Evolutionary conservation across 2,797 vertebrate genomes (phyloP).

Genomic region (Cheirogaleus major): DNA sequence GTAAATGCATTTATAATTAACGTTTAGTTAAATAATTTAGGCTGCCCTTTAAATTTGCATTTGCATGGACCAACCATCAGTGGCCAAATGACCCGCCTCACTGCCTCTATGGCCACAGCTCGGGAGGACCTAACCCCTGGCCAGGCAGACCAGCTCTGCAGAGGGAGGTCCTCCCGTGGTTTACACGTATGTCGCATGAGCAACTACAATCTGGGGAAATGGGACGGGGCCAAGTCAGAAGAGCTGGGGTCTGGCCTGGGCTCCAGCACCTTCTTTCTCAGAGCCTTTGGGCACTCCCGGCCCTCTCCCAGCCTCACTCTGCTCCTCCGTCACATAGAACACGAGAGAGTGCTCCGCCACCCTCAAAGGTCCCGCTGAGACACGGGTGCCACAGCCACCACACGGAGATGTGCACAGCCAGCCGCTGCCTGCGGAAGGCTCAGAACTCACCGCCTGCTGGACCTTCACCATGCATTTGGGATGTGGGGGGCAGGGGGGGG

Average conservation of each 20-base stretch:
- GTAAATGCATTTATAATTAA: fast-evolving
- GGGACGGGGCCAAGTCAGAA: background rate
- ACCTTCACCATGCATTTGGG: background rate
- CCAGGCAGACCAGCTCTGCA: background rate
- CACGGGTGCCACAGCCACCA: fast-evolving
- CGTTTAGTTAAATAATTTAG: fast-evolving
- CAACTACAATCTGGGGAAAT: background rate
- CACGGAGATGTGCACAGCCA: fast-evolving
- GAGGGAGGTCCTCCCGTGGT: no score
- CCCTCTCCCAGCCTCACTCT: background rate
- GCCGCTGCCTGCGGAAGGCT: fast-evolving
- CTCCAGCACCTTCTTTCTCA: no score
- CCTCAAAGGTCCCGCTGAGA: background rate
- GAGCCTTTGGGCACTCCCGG: fast-evolving
- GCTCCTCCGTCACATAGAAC: fast-evolving
- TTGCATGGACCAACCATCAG: background rate
- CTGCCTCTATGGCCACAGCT: background rate
- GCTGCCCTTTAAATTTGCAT: background rate
- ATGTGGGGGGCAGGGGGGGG: fast-evolving
- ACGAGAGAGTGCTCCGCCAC: no score
- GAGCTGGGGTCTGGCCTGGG: background rate
- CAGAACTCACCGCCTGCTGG: fast-evolving
- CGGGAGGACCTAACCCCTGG: fast-evolving
- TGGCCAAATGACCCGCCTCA: fast-evolving
- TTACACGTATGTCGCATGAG: fast-evolving